Percentiles rank a stretch among this genome's conserved stretches.
phyloP scores from a whole-genome alignment of 2,113 vertebrate species.

The Pyrgilauda ruficollis region DNA sequence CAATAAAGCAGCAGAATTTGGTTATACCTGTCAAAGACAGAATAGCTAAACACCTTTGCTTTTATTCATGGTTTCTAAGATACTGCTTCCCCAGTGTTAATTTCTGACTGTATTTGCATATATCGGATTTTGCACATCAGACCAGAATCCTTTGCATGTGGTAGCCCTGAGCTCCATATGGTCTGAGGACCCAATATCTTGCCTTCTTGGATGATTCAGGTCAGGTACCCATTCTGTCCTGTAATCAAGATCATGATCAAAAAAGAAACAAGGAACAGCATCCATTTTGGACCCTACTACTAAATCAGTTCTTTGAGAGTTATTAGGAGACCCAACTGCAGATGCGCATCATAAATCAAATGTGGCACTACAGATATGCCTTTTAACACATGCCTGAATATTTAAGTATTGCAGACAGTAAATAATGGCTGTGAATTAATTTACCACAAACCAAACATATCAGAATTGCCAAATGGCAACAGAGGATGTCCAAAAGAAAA shows the following conservation, averaged over 20 bases:
- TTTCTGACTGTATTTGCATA: background rate
- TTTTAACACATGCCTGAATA: background rate
- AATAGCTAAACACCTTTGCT: background rate
- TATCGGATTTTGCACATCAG: background rate
- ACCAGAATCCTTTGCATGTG: background rate
- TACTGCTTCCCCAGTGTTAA: background rate
- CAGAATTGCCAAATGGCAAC: background rate
- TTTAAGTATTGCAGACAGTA: background rate
- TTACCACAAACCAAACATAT: background rate
- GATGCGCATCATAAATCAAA: background rate
- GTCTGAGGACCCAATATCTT: background rate
- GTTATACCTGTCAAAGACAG: background rate
- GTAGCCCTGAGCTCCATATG: background rate
- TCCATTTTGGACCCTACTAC: background rate
- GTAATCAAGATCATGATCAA: background rate
- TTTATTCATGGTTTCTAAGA: background rate
- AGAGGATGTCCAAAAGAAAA: background rate
- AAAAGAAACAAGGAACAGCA: background rate
- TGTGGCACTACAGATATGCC: background rate
- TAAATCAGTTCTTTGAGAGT: background rate
- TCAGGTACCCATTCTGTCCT: background rate
- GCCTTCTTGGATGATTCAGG: background rate
- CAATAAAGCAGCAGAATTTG: background rate
- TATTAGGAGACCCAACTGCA: background rate
- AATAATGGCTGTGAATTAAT: conserved; percentile 15